These are phyloP conservation scores for Cheilosia variabilis DNA, from an alignment of 2,888 invertebrate species.

Conservation along the genomic window DNA sequence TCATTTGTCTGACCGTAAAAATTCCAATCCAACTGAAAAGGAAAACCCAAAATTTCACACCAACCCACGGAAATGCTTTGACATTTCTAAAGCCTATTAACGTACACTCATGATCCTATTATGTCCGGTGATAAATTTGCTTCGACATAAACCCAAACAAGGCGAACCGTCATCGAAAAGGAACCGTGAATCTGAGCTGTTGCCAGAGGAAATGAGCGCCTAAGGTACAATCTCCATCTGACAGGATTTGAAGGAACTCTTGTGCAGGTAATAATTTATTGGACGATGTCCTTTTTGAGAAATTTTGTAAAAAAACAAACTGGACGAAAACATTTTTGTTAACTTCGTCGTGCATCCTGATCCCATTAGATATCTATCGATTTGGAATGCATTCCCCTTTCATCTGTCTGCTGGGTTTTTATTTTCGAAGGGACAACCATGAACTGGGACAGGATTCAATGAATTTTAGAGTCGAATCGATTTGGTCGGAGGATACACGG, in stretches of 20 bases:
- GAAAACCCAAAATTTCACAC: conserved; percentile 43
- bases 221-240: conserved; percentile 55
- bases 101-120: conserved; percentile 72
- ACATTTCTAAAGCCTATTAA: conserved; percentile 74
- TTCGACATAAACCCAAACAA: conserved; percentile 12
- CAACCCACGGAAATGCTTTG: conserved; percentile 71
- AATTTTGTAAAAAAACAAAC: conserved; percentile 1
- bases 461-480: conserved; percentile 64
- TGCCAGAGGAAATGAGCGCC: conserved; percentile 44
- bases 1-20: conserved; percentile 58
- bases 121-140: conserved; percentile 70
- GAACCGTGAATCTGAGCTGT: conserved; percentile 32
- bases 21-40: conserved; percentile 30
- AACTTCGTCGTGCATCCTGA: conserved; percentile 42
- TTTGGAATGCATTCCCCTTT: conserved; percentile 6
- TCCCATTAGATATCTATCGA: conserved; percentile 70
- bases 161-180: conserved; percentile 40
- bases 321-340: conserved; percentile 33
- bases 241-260: conserved; percentile 47
- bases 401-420: conserved; percentile 34
- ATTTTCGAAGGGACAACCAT: conserved; percentile 15
- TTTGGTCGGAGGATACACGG: conserved; percentile 48
- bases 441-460: conserved; percentile 72
- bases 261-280: conserved; percentile 55
- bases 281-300: conserved; percentile 59